Percentiles rank a stretch among this genome's conserved stretches.
phyloP scores from a whole-genome alignment of 1,140 invertebrate genomes.

The Drosophila neocordata region DNA sequence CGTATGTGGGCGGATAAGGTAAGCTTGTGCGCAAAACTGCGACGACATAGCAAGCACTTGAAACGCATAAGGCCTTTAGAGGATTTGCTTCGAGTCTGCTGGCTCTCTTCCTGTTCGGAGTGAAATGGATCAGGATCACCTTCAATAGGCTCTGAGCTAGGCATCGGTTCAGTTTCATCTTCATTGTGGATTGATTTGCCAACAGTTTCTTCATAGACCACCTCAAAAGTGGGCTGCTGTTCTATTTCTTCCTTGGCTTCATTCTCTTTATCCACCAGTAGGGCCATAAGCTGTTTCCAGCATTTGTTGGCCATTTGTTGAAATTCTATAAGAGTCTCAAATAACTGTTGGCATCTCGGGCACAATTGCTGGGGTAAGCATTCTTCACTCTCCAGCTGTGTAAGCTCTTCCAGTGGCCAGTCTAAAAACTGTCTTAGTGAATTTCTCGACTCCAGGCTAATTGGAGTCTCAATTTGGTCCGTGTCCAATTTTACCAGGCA shows the following conservation, averaged over 20 bases:
- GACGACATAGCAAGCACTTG: conserved; percentile 65
- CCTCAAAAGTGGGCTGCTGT: conserved; percentile 44
- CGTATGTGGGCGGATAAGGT: conserved; percentile 70
- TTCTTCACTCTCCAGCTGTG: conserved; percentile 2
- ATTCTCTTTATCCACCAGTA: conserved; percentile 21
- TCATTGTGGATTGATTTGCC: not conserved
- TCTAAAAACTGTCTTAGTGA: conserved; percentile 29
- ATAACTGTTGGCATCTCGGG: conserved; percentile 22
- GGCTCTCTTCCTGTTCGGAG: not conserved
- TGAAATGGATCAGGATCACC: conserved; percentile 56
- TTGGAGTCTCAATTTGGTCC: not conserved
- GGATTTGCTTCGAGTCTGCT: not conserved
- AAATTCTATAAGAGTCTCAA: conserved; percentile 42
- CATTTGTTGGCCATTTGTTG: conserved; percentile 36
- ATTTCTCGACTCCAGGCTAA: conserved; percentile 30
- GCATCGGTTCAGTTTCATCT: conserved; percentile 6
- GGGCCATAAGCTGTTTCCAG: conserved; percentile 29
- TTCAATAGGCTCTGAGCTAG: not conserved
- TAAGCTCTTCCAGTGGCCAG: conserved; percentile 8
- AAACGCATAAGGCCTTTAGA: conserved; percentile 42
- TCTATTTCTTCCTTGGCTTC: not conserved
- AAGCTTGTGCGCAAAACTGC: conserved; percentile 66
- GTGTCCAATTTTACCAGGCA: conserved; percentile 50
- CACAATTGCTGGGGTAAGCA: conserved; percentile 46
- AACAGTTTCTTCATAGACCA: conserved; percentile 42